These are phyloP conservation scores for Drosophila lutescens DNA, from an alignment of 2,888 invertebrate genomes.

Conservation along the genomic window DNA sequence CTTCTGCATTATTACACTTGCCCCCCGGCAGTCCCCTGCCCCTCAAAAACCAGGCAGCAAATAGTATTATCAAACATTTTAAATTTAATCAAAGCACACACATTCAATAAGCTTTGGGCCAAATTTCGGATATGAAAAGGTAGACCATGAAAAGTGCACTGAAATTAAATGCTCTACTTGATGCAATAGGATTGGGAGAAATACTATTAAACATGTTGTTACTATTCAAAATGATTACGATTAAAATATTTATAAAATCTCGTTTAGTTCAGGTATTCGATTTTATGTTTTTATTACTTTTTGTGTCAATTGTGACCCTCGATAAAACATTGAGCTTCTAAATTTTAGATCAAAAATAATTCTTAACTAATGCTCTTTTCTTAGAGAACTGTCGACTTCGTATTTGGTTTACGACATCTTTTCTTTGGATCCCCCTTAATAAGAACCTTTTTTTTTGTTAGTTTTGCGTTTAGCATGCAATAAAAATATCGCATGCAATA, in stretches of 20 bases:
- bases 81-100: slow-evolving; percentile 70
- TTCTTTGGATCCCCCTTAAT: background rate
- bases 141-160: slow-evolving; percentile 13
- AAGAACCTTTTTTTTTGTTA: slow-evolving; percentile 21
- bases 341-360: no score
- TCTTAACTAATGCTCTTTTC: background rate
- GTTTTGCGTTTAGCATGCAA: slow-evolving; percentile 68
- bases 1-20: slow-evolving; percentile 44
- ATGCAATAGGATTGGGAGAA: fast-evolving
- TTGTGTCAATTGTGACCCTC: background rate
- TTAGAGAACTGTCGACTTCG: background rate
- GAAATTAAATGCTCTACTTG: slow-evolving; percentile 23
- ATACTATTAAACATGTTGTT: background rate
- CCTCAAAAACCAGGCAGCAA: slow-evolving; percentile 23
- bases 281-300: background rate
- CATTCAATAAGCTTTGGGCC: slow-evolving; percentile 56
- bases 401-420: background rate
- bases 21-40: background rate
- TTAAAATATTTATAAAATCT: no score
- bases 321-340: no score
- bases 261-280: no score
- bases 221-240: no score
- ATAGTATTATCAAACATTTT: slow-evolving; percentile 61
- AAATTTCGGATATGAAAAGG: slow-evolving; percentile 55
- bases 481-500: slow-evolving; percentile 75